Evolutionary conservation across 2,113 vertebrate species (phyloP).

Genomic region (Xyrauchen texanus): DNA sequence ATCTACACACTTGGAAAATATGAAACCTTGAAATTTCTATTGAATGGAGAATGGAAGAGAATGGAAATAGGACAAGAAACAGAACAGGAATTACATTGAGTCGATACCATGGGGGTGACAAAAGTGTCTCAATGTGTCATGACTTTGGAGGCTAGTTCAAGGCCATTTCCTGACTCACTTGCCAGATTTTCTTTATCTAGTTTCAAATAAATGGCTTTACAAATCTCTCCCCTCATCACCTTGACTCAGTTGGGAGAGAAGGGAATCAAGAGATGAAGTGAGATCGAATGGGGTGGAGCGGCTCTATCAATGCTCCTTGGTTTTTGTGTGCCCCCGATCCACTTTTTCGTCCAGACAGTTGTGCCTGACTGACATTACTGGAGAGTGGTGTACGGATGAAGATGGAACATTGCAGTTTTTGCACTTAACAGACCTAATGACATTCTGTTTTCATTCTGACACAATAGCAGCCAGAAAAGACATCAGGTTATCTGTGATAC

Average conservation of each 20-base stretch:
- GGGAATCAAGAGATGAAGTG: conserved; percentile 43
- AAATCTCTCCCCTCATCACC: conserved; percentile 62
- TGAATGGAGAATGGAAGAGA: conserved; percentile 49
- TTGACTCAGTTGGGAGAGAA: conserved; percentile 47
- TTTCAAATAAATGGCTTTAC: conserved; percentile 65
- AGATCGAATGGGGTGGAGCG: not conserved
- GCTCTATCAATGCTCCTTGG: conserved; percentile 18
- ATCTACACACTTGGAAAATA: no score
- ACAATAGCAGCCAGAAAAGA: conserved; percentile 57
- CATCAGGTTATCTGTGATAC: conserved; percentile 58
- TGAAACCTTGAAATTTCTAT: not conserved
- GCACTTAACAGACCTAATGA: conserved; percentile 63
- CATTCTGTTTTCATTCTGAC: conserved; percentile 62
- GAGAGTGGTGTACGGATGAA: conserved; percentile 61
- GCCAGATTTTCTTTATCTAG: conserved; percentile 66
- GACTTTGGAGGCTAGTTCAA: conserved; percentile 75
- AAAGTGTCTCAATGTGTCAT: conserved; percentile 59
- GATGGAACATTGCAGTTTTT: conserved; percentile 64
- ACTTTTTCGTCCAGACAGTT: conserved; percentile 38
- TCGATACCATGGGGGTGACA: conserved; percentile 62
- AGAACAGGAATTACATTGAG: conserved; percentile 54
- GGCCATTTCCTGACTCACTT: conserved; percentile 61
- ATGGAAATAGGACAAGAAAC: conserved; percentile 49
- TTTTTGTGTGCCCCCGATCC: not conserved
- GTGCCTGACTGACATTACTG: conserved; percentile 56